phyloP scores from a whole-genome alignment of 2,888 invertebrate genomes.

The Bembecia ichneumoniformis region DNA sequence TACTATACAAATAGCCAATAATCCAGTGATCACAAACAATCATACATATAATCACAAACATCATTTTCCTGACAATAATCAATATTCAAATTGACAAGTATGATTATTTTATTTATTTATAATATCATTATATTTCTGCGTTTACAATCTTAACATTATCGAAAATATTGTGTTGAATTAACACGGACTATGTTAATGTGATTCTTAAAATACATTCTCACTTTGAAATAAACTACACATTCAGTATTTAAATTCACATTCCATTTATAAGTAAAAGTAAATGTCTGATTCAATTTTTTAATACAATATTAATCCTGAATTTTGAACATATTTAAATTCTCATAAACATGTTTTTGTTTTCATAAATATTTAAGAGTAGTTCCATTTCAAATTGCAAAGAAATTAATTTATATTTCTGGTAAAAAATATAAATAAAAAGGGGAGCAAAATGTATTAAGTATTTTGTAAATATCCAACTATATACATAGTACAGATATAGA shows the following conservation, averaged over 20 bases:
- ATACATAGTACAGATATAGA: no score
- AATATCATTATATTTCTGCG: slow-evolving; percentile 33
- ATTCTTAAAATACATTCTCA: slow-evolving; percentile 50
- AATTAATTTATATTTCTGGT: no score
- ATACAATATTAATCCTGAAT: neutral
- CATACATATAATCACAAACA: neutral
- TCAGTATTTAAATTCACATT: slow-evolving; percentile 17
- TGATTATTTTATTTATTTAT: slow-evolving; percentile 23
- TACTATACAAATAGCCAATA: neutral
- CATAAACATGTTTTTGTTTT: no score
- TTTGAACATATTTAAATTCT: no score
- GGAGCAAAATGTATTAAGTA: no score
- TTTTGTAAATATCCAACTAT: no score
- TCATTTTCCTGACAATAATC: neutral
- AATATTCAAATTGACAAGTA: slow-evolving; percentile 33
- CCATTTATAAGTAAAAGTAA: no score
- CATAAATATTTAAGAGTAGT: no score
- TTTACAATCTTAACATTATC: slow-evolving; percentile 62
- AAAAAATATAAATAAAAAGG: no score
- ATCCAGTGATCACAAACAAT: neutral
- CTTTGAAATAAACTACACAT: slow-evolving; percentile 35
- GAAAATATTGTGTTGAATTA: slow-evolving; percentile 61
- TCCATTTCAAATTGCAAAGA: no score
- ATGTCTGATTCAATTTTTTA: neutral
- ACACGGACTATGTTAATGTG: slow-evolving; percentile 47